Evolutionary conservation across 2,888 invertebrate genomes (phyloP).

Genomic region (Idaea aversata): DNA sequence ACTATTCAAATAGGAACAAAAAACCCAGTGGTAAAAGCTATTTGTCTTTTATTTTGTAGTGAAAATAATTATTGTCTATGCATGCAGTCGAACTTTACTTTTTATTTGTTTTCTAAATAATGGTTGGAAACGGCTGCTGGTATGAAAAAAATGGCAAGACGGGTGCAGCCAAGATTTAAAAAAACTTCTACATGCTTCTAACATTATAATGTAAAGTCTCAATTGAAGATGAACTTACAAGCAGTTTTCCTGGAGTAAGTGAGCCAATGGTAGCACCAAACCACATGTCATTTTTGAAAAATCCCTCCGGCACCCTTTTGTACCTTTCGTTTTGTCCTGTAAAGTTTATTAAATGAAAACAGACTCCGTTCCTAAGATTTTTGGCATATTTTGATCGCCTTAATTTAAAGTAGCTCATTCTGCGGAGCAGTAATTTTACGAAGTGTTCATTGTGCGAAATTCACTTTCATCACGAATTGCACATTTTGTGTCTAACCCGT

Average conservation of each 20-base stretch:
- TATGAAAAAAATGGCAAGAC: not conserved
- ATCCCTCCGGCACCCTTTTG: conserved; percentile 26
- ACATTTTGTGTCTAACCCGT: not conserved
- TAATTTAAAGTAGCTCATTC: not conserved
- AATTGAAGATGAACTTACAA: conserved; percentile 41
- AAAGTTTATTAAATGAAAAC: not conserved
- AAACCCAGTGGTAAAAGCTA: no score
- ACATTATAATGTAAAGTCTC: not conserved
- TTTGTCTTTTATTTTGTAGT: not conserved
- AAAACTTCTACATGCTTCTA: no score
- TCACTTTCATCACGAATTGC: not conserved
- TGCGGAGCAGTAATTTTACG: conserved; percentile 6
- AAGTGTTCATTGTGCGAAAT: not conserved
- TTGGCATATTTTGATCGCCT: not conserved
- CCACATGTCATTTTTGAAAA: conserved; percentile 63
- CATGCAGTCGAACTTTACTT: not conserved
- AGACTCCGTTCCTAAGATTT: no score
- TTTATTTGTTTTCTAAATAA: not conserved
- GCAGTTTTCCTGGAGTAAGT: conserved; percentile 44
- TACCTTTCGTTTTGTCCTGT: conserved; percentile 13
- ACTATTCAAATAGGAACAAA: not conserved
- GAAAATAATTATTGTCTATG: not conserved
- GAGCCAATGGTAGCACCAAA: conserved; percentile 60
- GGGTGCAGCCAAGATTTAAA: not conserved
- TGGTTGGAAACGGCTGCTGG: not conserved